Evolutionary conservation across 2,888 invertebrate genomes (phyloP).

Genomic region (Ichneumoninae sp.): DNA sequence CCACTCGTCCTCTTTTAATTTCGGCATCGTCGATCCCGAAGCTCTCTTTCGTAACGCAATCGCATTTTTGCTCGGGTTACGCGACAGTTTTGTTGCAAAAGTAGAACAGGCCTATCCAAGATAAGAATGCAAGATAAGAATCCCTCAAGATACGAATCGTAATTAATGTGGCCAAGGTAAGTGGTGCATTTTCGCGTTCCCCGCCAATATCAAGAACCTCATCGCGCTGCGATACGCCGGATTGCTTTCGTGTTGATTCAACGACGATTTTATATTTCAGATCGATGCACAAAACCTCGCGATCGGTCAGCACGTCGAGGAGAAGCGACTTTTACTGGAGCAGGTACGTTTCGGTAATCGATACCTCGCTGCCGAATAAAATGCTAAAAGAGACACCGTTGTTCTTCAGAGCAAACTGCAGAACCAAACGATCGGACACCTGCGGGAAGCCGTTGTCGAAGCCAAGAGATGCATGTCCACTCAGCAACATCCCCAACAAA

Average conservation of each 20-base stretch:
- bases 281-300: constrained; percentile 76
- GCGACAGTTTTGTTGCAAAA: constrained; percentile 1
- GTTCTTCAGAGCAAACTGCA: constrained; percentile 79
- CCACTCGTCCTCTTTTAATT: background rate
- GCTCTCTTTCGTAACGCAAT: constrained; percentile 7
- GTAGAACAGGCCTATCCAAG: constrained; percentile 15
- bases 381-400: background rate
- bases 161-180: constrained; percentile 49
- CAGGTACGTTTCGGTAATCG: constrained; percentile 72
- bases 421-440: constrained; percentile 81
- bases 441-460: constrained; percentile 81
- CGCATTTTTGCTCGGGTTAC: background rate
- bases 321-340: constrained; percentile 77
- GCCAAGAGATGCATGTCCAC: constrained; percentile 80
- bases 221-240: background rate
- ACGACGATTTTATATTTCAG: constrained; percentile 70
- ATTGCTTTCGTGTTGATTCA: constrained; percentile 17
- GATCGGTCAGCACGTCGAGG: constrained; percentile 77
- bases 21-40: constrained; percentile 29
- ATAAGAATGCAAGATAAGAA: constrained; percentile 52
- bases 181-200: constrained; percentile 54
- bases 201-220: constrained; percentile 18
- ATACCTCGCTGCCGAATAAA: background rate
- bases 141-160: constrained; percentile 48
- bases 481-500: constrained; percentile 80